phyloP scores from a whole-genome alignment of 1,140 invertebrate species.

The Alviniconcha marisindica region DNA sequence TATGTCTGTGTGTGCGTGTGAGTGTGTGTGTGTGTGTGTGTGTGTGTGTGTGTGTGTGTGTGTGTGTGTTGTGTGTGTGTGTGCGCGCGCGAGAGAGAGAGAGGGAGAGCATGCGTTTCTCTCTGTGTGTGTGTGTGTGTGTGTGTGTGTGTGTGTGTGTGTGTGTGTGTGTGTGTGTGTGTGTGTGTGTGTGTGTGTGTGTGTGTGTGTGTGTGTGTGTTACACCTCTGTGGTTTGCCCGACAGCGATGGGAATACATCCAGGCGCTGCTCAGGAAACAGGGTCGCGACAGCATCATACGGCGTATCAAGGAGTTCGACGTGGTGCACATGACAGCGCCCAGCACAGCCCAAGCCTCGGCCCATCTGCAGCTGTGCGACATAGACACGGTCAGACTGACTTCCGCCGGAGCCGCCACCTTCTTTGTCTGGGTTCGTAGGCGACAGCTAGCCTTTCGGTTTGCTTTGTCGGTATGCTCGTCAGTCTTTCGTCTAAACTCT shows the following conservation, averaged over 20 bases:
- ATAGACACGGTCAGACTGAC: conserved; percentile 42
- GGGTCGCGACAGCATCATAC: conserved; percentile 54
- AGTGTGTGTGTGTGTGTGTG: not conserved
- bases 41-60: not conserved
- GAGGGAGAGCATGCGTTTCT: no score
- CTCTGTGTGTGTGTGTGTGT: no score
- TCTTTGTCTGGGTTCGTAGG: conserved; percentile 47
- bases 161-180: no score
- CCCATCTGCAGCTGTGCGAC: conserved; percentile 44
- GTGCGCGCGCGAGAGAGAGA: no score
- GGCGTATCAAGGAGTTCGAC: conserved; percentile 54
- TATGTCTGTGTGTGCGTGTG: not conserved
- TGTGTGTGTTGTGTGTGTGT: not conserved
- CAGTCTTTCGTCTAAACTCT: not conserved
- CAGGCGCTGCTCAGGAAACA: conserved; percentile 50
- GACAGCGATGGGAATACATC: conserved; percentile 57
- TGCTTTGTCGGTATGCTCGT: no score
- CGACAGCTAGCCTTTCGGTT: no score
- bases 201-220: no score
- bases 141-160: no score
- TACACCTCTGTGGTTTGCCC: no score
- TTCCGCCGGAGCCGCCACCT: conserved; percentile 63
- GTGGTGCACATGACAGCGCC: conserved; percentile 39
- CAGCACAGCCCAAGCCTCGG: conserved; percentile 31
- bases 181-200: no score